Percentiles rank a stretch among this genome's conserved stretches.
Evolutionary conservation across 2,888 invertebrate genomes (phyloP).

Genomic region (Agapostemon virescens): DNA sequence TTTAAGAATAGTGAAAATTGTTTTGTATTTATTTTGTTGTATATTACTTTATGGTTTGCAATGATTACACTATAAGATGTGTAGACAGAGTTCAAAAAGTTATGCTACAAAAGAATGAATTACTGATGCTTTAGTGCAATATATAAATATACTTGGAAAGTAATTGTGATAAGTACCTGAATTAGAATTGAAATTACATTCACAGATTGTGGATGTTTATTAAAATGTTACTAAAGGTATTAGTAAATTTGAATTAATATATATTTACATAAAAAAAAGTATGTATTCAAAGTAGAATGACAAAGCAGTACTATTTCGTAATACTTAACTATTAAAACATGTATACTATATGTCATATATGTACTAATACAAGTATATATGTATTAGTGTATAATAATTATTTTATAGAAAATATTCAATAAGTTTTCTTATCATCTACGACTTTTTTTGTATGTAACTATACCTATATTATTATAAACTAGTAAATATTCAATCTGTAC

Average conservation of each 20-base stretch:
- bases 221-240: slow-evolving; percentile 8
- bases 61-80: neutral
- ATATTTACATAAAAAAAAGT: slow-evolving; percentile 32
- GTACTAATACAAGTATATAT: slow-evolving; percentile 11
- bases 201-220: slow-evolving; percentile 7
- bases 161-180: slow-evolving; percentile 59
- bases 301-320: slow-evolving; percentile 18
- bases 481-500: slow-evolving; percentile 9
- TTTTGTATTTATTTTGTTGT: neutral
- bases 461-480: slow-evolving; percentile 9
- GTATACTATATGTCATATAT: neutral
- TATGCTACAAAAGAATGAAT: neutral
- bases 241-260: slow-evolving; percentile 16
- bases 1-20: neutral
- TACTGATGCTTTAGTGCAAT: slow-evolving; percentile 1
- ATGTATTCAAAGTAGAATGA: slow-evolving; percentile 9
- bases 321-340: slow-evolving; percentile 39
- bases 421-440: slow-evolving; percentile 15
- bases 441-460: slow-evolving; percentile 21
- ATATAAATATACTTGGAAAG: slow-evolving; percentile 16
- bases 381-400: slow-evolving; percentile 28
- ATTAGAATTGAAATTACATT: slow-evolving; percentile 8
- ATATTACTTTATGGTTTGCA: neutral
- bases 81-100: neutral
- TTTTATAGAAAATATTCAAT: slow-evolving; percentile 35